Evolutionary conservation across 2,113 vertebrate genomes (phyloP).

Genomic region (Steatornis caripensis): DNA sequence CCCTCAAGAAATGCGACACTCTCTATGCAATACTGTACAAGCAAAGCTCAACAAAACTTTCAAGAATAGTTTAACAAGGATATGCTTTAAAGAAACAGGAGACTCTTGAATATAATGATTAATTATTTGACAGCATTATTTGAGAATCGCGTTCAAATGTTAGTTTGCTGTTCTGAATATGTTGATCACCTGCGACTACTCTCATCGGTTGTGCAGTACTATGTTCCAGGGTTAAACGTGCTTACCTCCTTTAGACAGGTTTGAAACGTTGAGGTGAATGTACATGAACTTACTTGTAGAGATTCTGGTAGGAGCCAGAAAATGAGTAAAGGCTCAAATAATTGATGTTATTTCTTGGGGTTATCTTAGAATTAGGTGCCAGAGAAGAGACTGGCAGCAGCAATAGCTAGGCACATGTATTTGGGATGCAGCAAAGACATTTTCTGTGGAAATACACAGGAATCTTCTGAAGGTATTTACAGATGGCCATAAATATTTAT

Average conservation of each 20-base stretch:
- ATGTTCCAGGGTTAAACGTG: not conserved
- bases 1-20: not conserved
- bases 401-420: not conserved
- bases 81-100: not conserved
- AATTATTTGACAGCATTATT: not conserved
- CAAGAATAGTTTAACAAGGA: not conserved
- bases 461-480: not conserved
- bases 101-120: not conserved
- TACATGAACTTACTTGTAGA: not conserved
- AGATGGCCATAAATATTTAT: conserved; percentile 18
- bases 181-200: not conserved
- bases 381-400: not conserved
- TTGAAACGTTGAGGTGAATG: not conserved
- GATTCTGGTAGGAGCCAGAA: not conserved
- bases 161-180: not conserved
- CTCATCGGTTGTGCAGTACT: not conserved
- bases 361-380: not conserved
- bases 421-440: not conserved
- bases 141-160: not conserved
- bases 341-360: not conserved
- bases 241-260: not conserved
- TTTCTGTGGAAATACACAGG: not conserved
- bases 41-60: not conserved
- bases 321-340: not conserved
- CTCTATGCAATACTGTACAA: not conserved